A percentile compares a stretch with the other conserved stretches of the same genome.
Conservation (phyloP, 2,888 invertebrate genomes). For the Chymomyza caudatula region DNA sequence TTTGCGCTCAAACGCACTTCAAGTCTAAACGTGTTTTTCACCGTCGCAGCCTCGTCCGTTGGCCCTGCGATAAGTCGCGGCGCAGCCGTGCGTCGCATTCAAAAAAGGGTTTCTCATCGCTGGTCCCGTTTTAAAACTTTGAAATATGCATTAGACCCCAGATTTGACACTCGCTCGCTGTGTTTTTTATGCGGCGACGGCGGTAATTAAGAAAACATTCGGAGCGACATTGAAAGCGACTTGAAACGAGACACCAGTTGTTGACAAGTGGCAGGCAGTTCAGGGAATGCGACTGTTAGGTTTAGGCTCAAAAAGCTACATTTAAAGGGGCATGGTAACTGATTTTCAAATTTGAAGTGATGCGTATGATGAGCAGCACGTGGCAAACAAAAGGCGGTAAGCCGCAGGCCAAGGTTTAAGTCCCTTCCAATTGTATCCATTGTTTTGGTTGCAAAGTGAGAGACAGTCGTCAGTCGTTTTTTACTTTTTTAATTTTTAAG, state of each 20-base stretch:
- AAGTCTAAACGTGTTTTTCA: constrained; percentile 67
- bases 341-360: constrained; percentile 67
- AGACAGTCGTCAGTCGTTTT: too few relatives aligned
- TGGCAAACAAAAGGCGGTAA: constrained; percentile 40
- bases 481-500: too few relatives aligned
- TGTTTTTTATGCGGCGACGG: constrained; percentile 10
- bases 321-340: constrained; percentile 23
- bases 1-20: constrained; percentile 75
- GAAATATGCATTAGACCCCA: constrained; percentile 65
- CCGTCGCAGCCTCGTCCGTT: constrained; percentile 31
- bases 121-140: constrained; percentile 9
- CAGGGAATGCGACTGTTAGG: not conserved
- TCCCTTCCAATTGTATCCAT: too few relatives aligned
- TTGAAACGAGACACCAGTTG: constrained; percentile 30
- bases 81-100: not conserved
- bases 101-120: not conserved
- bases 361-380: constrained; percentile 75
- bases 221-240: constrained; percentile 22
- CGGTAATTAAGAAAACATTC: constrained; percentile 56
- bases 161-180: constrained; percentile 54
- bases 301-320: not conserved
- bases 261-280: constrained; percentile 25
- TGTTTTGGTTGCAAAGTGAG: not conserved
- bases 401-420: too few relatives aligned
- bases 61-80: not conserved